Base-by-base conservation (phyloP, 2,888 invertebrate genomes). In the Operophtera brumata region DNA sequence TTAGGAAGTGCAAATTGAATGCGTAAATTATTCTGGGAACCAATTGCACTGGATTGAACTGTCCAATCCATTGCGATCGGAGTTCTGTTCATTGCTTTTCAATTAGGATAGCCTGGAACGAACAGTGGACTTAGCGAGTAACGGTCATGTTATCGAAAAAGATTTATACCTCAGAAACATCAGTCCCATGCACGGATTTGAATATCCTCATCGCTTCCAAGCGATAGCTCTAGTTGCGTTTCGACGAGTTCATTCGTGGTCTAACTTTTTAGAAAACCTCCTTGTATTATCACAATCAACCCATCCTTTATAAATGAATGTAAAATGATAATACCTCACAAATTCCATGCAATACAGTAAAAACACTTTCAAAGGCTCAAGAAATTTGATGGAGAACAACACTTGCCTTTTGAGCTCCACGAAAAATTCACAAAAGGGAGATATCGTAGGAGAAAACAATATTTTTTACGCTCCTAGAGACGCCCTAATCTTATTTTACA, bases 321-420 rank as follows among this genome's bases (percentile, higher is more conserved):
- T 6, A 13, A 36, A 36, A 36, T n/a, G 1, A 34, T 36, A 13
- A 36, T 36, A 2, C 13, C 11, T 36, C 13, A 13, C 13, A 34
- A 5, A 4, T 8, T 43, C 36, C 25, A 28, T 42, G 43, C 39
- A 42, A 39, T 12, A 45, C 7, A 37, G 12, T 34, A 37, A 54
- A 54, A 44, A 44, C 13, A 43, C 32, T 50, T 39, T 34, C 7
- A 42, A 9, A 10, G 14, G 14, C 12, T 41, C 56, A 42, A 52
- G 48, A 59, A 43, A 52, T 59, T 52, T 59, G 47, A 52, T 62
- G 60, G 61, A 63, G 64, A 59, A 58, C 57, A 57, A 64, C 62
- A 64, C 65, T 68, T 64, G 61, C 61, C 56, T 64, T 72, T 65
- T 57, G 55, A 56, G 61, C 62, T 63, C 54, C 63, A 66, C 66